A percentile compares a stretch with the other conserved stretches of the same genome.
Conservation (phyloP, 2,797 vertebrate species). For the Malacoctenus gilli region DNA sequence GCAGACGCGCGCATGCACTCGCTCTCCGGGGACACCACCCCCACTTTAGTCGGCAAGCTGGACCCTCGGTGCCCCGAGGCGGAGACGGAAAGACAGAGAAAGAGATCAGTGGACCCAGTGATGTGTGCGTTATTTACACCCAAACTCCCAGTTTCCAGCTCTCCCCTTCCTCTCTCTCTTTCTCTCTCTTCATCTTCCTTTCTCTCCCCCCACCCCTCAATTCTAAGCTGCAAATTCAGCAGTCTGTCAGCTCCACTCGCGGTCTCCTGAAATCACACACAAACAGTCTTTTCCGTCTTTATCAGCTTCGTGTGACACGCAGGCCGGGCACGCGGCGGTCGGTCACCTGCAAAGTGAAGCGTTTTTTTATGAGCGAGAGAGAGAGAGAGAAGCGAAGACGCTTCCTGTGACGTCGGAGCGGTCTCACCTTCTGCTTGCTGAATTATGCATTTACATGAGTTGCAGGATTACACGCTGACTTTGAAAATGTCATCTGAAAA, state of each 20-base stretch:
- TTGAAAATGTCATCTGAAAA: slow-evolving; percentile 68
- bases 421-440: slow-evolving; percentile 59
- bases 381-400: slow-evolving; percentile 12
- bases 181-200: slow-evolving; percentile 6
- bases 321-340: neutral
- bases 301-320: slow-evolving; percentile 34
- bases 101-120: slow-evolving; percentile 72
- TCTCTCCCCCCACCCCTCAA: slow-evolving; percentile 15
- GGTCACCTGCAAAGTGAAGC: slow-evolving; percentile 7
- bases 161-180: slow-evolving; percentile 14
- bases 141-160: slow-evolving; percentile 45
- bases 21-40: slow-evolving; percentile 40
- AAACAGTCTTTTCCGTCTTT: slow-evolving; percentile 47
- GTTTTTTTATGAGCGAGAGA: slow-evolving; percentile 32
- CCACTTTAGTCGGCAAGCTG: slow-evolving; percentile 53
- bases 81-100: slow-evolving; percentile 54
- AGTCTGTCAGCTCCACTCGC: slow-evolving; percentile 67
- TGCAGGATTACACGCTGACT: slow-evolving; percentile 62
- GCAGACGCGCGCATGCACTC: slow-evolving; percentile 39
- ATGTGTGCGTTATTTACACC: slow-evolving; percentile 74
- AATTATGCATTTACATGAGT: slow-evolving; percentile 64
- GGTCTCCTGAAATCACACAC: slow-evolving; percentile 50
- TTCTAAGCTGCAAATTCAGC: slow-evolving; percentile 74
- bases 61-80: slow-evolving; percentile 63
- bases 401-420: slow-evolving; percentile 24